Base-by-base conservation (phyloP, 2,797 vertebrate genomes). In the Sphaeramia orbicularis region DNA sequence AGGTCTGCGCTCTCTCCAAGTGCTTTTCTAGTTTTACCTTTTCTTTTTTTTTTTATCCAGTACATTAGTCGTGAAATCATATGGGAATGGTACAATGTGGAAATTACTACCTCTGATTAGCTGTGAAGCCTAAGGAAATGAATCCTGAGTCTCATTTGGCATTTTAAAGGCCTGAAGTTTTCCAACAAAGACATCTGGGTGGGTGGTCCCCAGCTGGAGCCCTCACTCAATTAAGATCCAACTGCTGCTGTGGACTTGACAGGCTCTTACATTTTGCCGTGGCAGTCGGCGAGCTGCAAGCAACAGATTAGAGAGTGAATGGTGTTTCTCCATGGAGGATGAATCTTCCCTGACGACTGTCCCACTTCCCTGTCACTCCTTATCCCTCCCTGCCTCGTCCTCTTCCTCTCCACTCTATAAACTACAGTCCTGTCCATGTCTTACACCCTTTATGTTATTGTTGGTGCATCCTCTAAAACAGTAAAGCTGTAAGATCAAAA, bases 221-320 rank as follows among this genome's bases (percentile, higher is more conserved):
- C 74, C 71, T 67, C 60, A 19, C 59, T 86, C 77, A 85, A 82
- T 89, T 86, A 85, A 77, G 85, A 89, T 81, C 74, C 74, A 71
- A 76, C 65, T 48, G 80, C 80, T 57, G 72, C 73, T 16, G 78
- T 75, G 7, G 45, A 62, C 58, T 74, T 79, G 71, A 89, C 70
- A 80, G 71, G 55, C 76, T 83, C 70, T 65, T 74, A 70, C 63
- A 65, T 82, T 80, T 37, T 30, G 43, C 70, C 10, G 37, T 71
- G 80, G 81, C 84, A 68, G 70, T 57, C 50, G 13, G 75, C 19
- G 67, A 75, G 84, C 87, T 87, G 84, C 65, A 65, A 86, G 86
- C 80, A 47, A 56, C 74, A 86, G 85, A 89, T 87, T 88, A 84
- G 68, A 71, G 78, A 83, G 73, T 83, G 71, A 85, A 74, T 76